phyloP scores from a whole-genome alignment of 1,140 invertebrate species.

The Bradynema listronoti region DNA sequence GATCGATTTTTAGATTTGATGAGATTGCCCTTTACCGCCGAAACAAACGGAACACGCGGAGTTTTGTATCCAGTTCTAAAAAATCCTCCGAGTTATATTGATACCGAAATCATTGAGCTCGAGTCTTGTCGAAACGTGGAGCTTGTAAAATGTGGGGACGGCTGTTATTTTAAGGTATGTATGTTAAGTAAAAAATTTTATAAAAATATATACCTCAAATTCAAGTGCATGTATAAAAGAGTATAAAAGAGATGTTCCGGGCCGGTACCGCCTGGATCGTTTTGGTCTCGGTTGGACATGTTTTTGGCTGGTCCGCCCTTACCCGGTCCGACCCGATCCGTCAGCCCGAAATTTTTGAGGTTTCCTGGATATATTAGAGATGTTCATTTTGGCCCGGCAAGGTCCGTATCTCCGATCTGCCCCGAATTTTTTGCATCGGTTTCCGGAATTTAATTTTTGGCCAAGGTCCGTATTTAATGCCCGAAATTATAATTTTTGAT shows the following conservation, averaged over 20 bases:
- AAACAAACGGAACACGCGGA: slow-evolving; percentile 46
- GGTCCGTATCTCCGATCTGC: no score
- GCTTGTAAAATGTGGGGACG: slow-evolving; percentile 39
- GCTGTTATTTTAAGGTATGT: slow-evolving; percentile 37
- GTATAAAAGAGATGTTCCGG: not conserved
- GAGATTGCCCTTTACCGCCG: slow-evolving; percentile 33
- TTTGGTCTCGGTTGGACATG: not conserved
- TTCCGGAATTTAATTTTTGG: no score
- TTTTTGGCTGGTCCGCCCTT: no score
- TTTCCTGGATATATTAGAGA: not conserved
- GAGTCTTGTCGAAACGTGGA: slow-evolving; percentile 14
- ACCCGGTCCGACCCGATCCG: not conserved
- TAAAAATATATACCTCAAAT: not conserved
- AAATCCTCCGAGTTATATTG: slow-evolving; percentile 28
- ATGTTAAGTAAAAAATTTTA: not conserved
- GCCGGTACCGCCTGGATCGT: not conserved
- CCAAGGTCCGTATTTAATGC: no score
- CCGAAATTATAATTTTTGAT: no score
- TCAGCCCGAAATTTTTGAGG: not conserved
- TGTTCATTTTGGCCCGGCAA: not conserved
- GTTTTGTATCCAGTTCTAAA: slow-evolving; percentile 34
- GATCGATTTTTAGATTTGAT: slow-evolving; percentile 44
- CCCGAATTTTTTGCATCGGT: no score
- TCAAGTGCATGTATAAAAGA: no score
- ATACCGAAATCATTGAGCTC: slow-evolving; percentile 20